Evolutionary conservation across 2,888 invertebrate genomes (phyloP).

Genomic region (Polyommatus icarus): DNA sequence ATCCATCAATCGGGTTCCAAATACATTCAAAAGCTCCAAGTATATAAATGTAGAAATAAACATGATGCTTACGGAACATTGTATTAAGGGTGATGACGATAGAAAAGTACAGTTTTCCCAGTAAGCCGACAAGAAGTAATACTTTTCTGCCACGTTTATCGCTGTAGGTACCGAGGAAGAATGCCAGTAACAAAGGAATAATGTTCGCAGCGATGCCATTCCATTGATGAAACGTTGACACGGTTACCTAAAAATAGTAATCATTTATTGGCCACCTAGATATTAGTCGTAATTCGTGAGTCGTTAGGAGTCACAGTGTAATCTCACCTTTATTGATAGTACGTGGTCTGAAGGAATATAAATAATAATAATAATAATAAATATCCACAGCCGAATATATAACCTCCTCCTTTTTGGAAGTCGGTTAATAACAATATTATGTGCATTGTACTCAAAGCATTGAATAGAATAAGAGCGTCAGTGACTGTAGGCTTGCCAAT

Average conservation of each 20-base stretch:
- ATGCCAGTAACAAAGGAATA: constrained; percentile 87
- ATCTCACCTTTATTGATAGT: background rate
- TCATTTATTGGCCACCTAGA: background rate
- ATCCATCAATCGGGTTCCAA: too few relatives aligned
- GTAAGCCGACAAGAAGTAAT: constrained; percentile 85
- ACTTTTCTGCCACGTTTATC: constrained; percentile 89
- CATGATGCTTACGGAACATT: constrained; percentile 64
- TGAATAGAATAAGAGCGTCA: too few relatives aligned
- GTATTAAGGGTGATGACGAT: constrained; percentile 87
- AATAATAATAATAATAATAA: too few relatives aligned
- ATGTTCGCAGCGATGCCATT: constrained; percentile 87
- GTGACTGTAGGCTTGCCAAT: too few relatives aligned
- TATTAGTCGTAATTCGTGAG: background rate
- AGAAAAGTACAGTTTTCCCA: constrained; percentile 88
- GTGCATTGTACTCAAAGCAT: too few relatives aligned
- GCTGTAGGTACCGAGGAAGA: constrained; percentile 91
- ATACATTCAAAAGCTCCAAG: too few relatives aligned
- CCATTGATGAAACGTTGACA: constrained; percentile 88
- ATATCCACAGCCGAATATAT: too few relatives aligned
- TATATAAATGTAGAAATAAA: background rate
- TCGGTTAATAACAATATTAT: too few relatives aligned
- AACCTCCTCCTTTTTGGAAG: too few relatives aligned
- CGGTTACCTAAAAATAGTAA: constrained; percentile 79
- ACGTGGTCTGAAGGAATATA: too few relatives aligned
- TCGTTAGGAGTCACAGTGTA: background rate